Evolutionary conservation across 2,888 invertebrate genomes (phyloP).

Genomic region (Caenorhabditis imperialis): DNA sequence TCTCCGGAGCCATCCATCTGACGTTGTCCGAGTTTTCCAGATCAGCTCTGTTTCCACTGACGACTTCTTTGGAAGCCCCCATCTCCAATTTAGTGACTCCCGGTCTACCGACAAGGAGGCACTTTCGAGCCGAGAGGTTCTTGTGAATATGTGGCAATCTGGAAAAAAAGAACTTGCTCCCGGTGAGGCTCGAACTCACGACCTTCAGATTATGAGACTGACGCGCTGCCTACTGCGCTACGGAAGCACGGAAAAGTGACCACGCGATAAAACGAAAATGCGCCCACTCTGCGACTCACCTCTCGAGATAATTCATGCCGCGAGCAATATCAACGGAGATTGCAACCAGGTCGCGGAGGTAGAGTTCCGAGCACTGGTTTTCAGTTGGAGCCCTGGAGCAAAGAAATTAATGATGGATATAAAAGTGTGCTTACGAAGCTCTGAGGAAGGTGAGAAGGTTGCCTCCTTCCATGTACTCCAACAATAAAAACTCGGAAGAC

Average conservation of each 20-base stretch:
- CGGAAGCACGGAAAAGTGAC: conserved; percentile 81
- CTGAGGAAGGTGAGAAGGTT: conserved; percentile 91
- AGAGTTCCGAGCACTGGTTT: conserved; percentile 80
- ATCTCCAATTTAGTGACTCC: conserved; percentile 45
- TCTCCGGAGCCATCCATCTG: conserved; percentile 98
- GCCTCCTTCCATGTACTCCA: conserved; percentile 98
- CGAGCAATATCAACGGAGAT: conserved; percentile 96
- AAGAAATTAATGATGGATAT: too few species aligned
- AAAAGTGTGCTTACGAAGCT: conserved; percentile 80
- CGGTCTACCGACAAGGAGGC: conserved; percentile 14
- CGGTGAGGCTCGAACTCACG: conserved; percentile 94
- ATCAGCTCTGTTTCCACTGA: conserved; percentile 7
- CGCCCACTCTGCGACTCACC: conserved; percentile 86
- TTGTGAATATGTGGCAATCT: conserved; percentile 51
- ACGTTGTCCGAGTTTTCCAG: conserved; percentile 25
- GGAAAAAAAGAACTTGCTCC: conserved; percentile 65
- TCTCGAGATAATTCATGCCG: conserved; percentile 95
- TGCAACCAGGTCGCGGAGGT: conserved; percentile 87
- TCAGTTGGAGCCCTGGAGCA: conserved; percentile 53
- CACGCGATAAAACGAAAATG: background rate
- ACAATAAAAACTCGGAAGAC: conserved; percentile 88
- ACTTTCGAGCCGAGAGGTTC: conserved; percentile 35
- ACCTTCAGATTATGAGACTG: conserved; percentile 93
- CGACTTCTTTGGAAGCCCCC: conserved; percentile 10
- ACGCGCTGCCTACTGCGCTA: conserved; percentile 88